Evolutionary conservation across 2,797 vertebrate genomes (phyloP).

Genomic region (Mergus octosetaceus): DNA sequence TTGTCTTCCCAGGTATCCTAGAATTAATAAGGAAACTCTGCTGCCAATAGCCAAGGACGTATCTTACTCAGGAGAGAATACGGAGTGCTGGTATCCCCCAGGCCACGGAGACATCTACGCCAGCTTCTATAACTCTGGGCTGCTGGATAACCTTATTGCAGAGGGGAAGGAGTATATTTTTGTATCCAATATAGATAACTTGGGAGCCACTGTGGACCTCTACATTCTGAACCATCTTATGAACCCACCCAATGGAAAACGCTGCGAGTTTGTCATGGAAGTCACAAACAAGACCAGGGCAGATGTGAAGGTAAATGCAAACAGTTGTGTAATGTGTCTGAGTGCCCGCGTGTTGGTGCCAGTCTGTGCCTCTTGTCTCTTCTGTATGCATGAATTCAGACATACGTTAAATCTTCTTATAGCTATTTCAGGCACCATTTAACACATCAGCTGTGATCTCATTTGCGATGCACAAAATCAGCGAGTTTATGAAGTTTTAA

Average conservation of each 20-base stretch:
- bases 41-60: conserved; percentile 89
- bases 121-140: conserved; percentile 93
- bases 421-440: conserved; percentile 32
- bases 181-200: conserved; percentile 98
- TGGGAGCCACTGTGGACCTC: conserved; percentile 97
- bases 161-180: conserved; percentile 97
- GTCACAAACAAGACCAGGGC: conserved; percentile 97
- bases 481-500: neutral
- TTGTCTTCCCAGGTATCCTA: conserved; percentile 85
- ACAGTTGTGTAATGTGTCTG: neutral
- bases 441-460: conserved; percentile 14
- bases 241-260: conserved; percentile 89
- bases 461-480: conserved; percentile 37
- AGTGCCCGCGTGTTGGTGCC: neutral
- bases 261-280: conserved; percentile 98
- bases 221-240: conserved; percentile 94
- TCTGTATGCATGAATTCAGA: neutral
- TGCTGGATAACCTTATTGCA: conserved; percentile 88
- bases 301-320: conserved; percentile 89
- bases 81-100: conserved; percentile 94
- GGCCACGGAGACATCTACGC: conserved; percentile 95
- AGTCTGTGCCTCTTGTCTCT: neutral
- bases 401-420: neutral
- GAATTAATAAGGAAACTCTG: conserved; percentile 95
- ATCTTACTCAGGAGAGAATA: conserved; percentile 85